Base-by-base conservation (phyloP, 2,888 invertebrate species). In the Periphyllus acericola region DNA sequence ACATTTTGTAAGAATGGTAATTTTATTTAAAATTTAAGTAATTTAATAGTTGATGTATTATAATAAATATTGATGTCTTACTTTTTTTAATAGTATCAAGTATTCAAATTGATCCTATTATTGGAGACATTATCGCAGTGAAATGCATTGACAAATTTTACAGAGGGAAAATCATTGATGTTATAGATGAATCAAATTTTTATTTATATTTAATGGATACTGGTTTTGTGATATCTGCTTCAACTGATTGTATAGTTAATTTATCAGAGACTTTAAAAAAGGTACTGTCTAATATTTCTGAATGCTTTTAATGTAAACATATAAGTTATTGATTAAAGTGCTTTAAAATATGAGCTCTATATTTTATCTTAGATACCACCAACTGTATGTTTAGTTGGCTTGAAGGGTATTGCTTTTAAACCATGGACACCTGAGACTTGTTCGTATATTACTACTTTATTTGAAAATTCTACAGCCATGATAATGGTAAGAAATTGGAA, bases 401-500 rank as follows among this genome's bases (percentile, higher is more conserved):
- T 86, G 29, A 86, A 86, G 79, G 55, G 72, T 71, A 79, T 86
- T 14, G 29, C n/a, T 72, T 36, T 36, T 6, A 86, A 86, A 29
- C 86, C 86, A 34, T 86, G 78, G 86, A 68, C 71, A 36, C 55
- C 11, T n/a, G 79, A 86, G 21, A 14, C 36, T 11, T 71, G 0
- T 52, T 36, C n/a, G 36, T 86, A 79, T 79, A 11, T 86, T 86
- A 21, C 25, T 29, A 34, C 52, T 29, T 79, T 86, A 71, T 86
- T 86, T 79, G 55, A 79, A 79, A 86, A 86, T 34, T 79, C 86
- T 72, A 86, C 86, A 55, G 55, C 55, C 8, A 86, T 86, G 86
- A 36, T 86, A 72, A 19, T 86, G 78, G 86, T 86, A 86, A 86
- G 72, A 29, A 68, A 36, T 76, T 11, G 36, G 17, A 17, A 52